A percentile compares a stretch with the other conserved stretches of the same genome.
Conservation (phyloP, 2,888 invertebrate species). For the Phoenoteleia sp. region DNA sequence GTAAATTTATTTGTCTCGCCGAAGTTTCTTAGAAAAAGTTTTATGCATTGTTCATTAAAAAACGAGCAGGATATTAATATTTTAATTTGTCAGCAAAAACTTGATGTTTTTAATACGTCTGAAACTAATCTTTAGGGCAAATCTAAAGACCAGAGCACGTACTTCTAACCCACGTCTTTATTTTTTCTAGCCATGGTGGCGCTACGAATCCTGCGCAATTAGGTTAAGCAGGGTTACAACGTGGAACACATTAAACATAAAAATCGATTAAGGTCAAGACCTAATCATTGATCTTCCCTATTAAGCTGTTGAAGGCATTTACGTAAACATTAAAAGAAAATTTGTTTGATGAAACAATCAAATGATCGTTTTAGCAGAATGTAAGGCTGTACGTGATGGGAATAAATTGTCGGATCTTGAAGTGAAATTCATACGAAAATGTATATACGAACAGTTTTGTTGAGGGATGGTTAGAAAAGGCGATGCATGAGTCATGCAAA, state of each 20-base stretch:
- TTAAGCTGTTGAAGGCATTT: conserved; percentile 12
- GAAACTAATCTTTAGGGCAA: background rate
- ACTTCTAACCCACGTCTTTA: background rate
- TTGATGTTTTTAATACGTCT: too few species aligned
- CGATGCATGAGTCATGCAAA: conserved; percentile 37
- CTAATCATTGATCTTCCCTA: conserved; percentile 16
- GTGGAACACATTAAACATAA: too few species aligned
- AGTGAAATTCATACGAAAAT: background rate
- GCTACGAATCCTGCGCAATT: conserved; percentile 5
- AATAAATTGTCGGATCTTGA: background rate
- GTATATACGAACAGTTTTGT: background rate
- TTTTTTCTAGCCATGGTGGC: background rate
- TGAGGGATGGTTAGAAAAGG: conserved; percentile 16
- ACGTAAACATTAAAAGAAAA: conserved; percentile 7
- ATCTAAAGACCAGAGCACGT: background rate
- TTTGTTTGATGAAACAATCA: background rate
- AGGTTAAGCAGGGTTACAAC: background rate
- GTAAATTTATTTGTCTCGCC: too few species aligned
- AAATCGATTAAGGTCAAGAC: conserved; percentile 32
- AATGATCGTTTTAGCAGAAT: too few species aligned
- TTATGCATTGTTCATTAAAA: too few species aligned
- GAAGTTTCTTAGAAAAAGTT: too few species aligned
- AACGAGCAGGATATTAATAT: too few species aligned
- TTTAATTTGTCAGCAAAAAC: too few species aligned
- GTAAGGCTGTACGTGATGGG: background rate